These are phyloP conservation scores for Apocheima hispidaria DNA, from an alignment of 2,888 invertebrate species.

Conservation along the genomic window DNA sequence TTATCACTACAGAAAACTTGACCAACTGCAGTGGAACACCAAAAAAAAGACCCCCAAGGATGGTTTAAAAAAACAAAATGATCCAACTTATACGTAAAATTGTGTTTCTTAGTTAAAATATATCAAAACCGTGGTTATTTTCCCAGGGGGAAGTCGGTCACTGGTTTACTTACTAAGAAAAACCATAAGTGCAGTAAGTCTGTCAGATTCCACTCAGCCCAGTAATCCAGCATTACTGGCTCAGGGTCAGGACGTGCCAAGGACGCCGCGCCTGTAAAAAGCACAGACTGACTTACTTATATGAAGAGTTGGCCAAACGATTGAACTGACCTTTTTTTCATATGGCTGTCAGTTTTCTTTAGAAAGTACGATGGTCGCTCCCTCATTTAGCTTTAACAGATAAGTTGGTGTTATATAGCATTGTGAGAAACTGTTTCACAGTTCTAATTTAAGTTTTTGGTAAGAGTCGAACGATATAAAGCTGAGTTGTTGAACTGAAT, in stretches of 20 bases:
- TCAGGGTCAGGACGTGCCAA: conserved; percentile 19
- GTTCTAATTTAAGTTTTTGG: conserved; percentile 8
- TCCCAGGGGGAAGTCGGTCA: not conserved
- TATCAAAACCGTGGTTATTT: not conserved
- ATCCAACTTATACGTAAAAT: no score
- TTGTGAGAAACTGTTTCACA: conserved; percentile 6
- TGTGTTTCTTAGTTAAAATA: no score
- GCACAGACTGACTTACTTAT: not conserved
- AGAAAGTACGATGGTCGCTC: not conserved
- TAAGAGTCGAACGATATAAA: conserved; percentile 6
- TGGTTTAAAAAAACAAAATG: no score
- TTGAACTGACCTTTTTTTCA: not conserved
- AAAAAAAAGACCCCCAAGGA: no score
- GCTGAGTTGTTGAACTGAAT: not conserved
- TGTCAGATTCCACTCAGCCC: conserved; percentile 3
- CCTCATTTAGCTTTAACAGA: not conserved
- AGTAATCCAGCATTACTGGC: conserved; percentile 14
- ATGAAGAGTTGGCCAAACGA: not conserved
- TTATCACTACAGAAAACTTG: no score
- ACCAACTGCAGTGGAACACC: no score
- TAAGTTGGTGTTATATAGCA: not conserved
- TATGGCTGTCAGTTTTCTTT: not conserved
- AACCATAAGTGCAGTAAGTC: conserved; percentile 17
- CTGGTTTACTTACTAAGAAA: conserved; percentile 2
- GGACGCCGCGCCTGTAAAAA: conserved; percentile 18